phyloP scores from a whole-genome alignment of 2,113 vertebrate genomes.

The Rana temporaria region DNA sequence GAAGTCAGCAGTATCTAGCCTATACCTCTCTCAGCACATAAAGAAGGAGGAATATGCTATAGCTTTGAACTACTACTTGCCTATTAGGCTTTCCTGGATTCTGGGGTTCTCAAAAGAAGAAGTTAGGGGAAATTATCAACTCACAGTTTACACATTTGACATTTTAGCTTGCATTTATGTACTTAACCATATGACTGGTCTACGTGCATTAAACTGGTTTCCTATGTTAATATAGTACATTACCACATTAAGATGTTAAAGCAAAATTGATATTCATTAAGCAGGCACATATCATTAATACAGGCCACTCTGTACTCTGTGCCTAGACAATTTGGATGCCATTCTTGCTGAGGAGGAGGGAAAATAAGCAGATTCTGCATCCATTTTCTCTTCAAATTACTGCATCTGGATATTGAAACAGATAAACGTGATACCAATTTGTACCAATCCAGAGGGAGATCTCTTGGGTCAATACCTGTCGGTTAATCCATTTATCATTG shows the following conservation, averaged over 20 bases:
- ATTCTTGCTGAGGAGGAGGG: slow-evolving; percentile 32
- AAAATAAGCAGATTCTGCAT: slow-evolving; percentile 40
- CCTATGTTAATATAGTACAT: background rate
- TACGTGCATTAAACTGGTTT: too few species aligned
- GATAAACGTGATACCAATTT: slow-evolving; percentile 57
- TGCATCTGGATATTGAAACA: slow-evolving; percentile 59
- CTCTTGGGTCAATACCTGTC: slow-evolving; percentile 46
- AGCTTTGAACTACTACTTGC: too few species aligned
- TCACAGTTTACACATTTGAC: too few species aligned
- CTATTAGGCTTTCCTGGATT: too few species aligned
- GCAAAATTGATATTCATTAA: background rate
- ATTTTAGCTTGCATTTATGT: too few species aligned
- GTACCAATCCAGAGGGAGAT: slow-evolving; percentile 31
- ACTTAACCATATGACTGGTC: too few species aligned
- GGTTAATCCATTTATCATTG: slow-evolving; percentile 58
- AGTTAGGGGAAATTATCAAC: too few species aligned
- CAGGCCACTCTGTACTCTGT: background rate
- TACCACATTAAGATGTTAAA: background rate
- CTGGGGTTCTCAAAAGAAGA: too few species aligned
- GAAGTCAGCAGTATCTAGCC: too few species aligned
- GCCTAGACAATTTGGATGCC: background rate
- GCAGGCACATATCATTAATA: background rate
- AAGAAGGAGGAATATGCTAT: too few species aligned
- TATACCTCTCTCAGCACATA: too few species aligned
- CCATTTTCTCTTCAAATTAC: slow-evolving; percentile 39